Base-by-base conservation (phyloP, 2,888 invertebrate genomes). In the Cryptocephalus moraei region DNA sequence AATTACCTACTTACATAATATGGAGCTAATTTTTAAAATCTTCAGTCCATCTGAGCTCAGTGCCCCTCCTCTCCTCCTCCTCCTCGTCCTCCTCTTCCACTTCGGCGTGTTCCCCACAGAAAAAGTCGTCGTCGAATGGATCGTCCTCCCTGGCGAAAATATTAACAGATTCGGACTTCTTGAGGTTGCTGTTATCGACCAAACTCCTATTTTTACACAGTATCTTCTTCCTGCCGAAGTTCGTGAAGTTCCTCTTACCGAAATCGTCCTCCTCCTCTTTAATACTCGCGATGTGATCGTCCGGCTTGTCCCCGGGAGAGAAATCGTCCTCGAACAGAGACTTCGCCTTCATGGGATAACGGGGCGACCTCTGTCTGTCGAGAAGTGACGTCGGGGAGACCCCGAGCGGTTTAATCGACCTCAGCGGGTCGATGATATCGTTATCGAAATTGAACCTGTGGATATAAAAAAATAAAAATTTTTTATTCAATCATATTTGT, bases 71-170 rank as follows among this genome's bases (percentile, higher is more conserved):
- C 22, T 62, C 51, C 38, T 46, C 52, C 45, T 45, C 51, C 38
- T 41, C 47, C 49, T 46, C 54, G 47, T 39, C 44, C 31, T 62
- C 52, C 46, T 45, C 52, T 38, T 42, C 47, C 47, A 46, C 55
- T 46, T 41, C 46, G 14, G 54, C 68, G 13, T 60, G 62, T 45
- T 64, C 82, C 8, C 61, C 65, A 44, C 65, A 82, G 64, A 92
- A 92, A 71, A 91, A 91, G 56, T 90, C 89, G 45, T 87, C 87
- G 57, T 90, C 91, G 63, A 92, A 92, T 1, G 92, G 92, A 72
- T 92, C 91, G 41, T 79, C 80, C 62, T 89, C 89, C 44, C 87
- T 78, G 4, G 84, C 84, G 71, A 92, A 92, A 60, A 92, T 92
- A 69, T 91, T 91, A 8, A 91, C 84, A 4, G 91, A 91, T 64